Evolutionary conservation across 2,888 invertebrate species (phyloP), one percentile per base, ranked within the genome.

Genomic region (Mythimna lalbum): DNA sequence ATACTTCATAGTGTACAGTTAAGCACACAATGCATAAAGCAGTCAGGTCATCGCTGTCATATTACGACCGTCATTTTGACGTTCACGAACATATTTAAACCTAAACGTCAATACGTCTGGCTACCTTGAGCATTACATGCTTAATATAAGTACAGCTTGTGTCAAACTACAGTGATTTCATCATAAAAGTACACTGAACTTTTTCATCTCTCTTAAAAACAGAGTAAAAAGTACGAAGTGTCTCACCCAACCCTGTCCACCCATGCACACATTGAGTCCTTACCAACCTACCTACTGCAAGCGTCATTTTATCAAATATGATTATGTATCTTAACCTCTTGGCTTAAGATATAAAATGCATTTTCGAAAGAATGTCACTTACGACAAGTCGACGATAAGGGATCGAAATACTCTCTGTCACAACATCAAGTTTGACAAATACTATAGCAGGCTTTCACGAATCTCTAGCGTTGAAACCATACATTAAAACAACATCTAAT

Each of bases 391-490:
- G 14, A n/a, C 4, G 21, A 14, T 56, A 56, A 36, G 2, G 1
- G 17, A 14, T 36, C 21, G 4, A 5, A 43, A 43, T 43, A 43
- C 43, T 5, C 17, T 19, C 17, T 50, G 33, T n/a, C 19, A 56
- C 21, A 56, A 9, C n/a, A 50, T 9, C 2, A 19, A 59, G 21
- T 67, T 63, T 63, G 50, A 63, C 66, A 47, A 49, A 33, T 27
- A 43, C 49, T 50, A 60, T 43, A 56, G 27, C 57, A 53, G 56
- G 2, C 27, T n/a, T 21, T 67, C 66, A 65, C 76, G 78, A 72
- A 81, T 65, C 85, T 82, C 60, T 83, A 84, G 83, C 84, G 68
- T 80, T 82, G 86, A 21, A 76, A 83, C 80, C 78, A 74, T 79
- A 52, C 63, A 80, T 74, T 77, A 69, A 84, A 85, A 80, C 76